Evolutionary conservation across 1,140 invertebrate genomes (phyloP).

Genomic region (Sycophila sp.): DNA sequence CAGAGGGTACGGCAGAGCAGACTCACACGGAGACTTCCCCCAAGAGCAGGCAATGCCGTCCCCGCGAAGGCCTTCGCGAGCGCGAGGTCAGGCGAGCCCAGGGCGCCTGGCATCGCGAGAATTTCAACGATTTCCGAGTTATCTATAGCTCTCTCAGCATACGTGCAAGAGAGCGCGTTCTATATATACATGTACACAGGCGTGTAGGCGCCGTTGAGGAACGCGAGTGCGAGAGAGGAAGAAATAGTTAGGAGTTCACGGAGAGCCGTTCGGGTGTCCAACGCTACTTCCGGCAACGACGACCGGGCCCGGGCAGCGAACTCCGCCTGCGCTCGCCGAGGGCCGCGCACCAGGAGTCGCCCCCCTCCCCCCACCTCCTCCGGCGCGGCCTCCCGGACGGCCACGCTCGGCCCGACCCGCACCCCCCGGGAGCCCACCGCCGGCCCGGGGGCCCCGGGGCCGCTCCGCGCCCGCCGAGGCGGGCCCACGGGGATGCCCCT

Average conservation of each 20-base stretch:
- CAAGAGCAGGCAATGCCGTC: neutral
- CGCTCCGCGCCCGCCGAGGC: neutral
- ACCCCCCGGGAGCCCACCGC: neutral
- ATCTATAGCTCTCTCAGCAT: slow-evolving; percentile 47
- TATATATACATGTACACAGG: slow-evolving; percentile 28
- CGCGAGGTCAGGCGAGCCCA: neutral
- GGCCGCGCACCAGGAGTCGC: neutral
- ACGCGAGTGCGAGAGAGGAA: neutral
- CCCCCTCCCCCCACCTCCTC: neutral
- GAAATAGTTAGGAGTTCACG: neutral
- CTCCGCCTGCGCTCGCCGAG: neutral
- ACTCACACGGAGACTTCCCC: too few species aligned
- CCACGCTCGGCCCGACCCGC: neutral
- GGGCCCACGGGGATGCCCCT: neutral
- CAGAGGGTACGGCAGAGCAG: too few species aligned
- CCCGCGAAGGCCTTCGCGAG: slow-evolving; percentile 22
- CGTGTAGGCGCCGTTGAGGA: neutral
- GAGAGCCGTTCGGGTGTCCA: slow-evolving; percentile 48
- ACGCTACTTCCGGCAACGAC: slow-evolving; percentile 62
- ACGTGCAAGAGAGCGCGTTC: slow-evolving; percentile 24
- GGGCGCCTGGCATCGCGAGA: slow-evolving; percentile 25
- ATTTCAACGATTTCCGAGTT: slow-evolving; percentile 49
- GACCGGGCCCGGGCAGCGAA: neutral
- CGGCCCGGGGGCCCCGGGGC: neutral
- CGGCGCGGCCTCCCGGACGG: neutral